These are phyloP conservation scores for Noturus placidus DNA, from an alignment of 2,113 vertebrate species.

Conservation along the genomic window DNA sequence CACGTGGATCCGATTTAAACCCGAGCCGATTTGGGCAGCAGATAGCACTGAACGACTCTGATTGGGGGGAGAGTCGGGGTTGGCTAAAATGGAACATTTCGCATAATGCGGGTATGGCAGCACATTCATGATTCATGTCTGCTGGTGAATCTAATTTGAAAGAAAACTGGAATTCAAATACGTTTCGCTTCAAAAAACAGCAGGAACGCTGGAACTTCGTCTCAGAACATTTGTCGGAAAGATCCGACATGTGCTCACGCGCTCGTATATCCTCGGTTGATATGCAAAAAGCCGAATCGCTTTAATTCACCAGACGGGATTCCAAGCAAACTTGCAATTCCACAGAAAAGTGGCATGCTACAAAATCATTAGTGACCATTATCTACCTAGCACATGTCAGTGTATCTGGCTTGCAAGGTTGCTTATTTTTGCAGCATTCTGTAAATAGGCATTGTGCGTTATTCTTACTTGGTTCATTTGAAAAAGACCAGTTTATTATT, in stretches of 20 bases:
- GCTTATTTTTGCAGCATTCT: neutral
- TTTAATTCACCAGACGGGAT: neutral
- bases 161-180: neutral
- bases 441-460: neutral
- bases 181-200: neutral
- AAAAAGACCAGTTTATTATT: neutral
- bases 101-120: neutral
- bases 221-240: neutral
- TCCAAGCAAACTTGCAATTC: neutral
- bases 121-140: neutral
- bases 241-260: neutral
- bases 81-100: neutral
- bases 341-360: neutral
- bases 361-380: neutral
- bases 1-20: conserved; percentile 73
- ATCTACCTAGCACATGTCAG: neutral
- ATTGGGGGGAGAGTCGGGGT: conserved; percentile 40
- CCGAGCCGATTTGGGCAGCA: conserved; percentile 58
- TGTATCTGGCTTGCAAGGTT: neutral
- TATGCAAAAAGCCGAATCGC: neutral
- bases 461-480: neutral
- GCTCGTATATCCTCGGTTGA: neutral
- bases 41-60: conserved; percentile 60
- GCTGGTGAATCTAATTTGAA: neutral
- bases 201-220: neutral